Percentiles rank a stretch among this genome's conserved stretches.
These are phyloP conservation scores for Epinephelus moara DNA, from an alignment of 2,113 vertebrate species.

Conservation along the genomic window DNA sequence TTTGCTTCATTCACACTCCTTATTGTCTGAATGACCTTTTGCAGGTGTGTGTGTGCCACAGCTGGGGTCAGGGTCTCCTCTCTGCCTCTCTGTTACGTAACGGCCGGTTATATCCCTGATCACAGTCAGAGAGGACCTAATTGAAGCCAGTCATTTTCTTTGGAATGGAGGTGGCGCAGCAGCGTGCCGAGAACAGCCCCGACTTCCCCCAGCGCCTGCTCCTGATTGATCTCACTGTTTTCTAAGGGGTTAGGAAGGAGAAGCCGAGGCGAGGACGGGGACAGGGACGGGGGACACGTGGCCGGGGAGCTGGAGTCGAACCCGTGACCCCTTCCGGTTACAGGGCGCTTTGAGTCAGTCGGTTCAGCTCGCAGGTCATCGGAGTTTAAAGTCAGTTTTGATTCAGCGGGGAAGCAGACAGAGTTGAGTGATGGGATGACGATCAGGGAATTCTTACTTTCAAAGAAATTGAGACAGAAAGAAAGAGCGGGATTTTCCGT, in stretches of 20 bases:
- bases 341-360: background rate
- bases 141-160: slow-evolving; percentile 49
- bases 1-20: background rate
- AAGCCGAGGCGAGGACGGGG: background rate
- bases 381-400: background rate
- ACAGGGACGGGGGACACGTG: slow-evolving; percentile 10
- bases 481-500: background rate
- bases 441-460: no score
- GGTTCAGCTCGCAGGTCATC: background rate
- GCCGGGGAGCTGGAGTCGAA: background rate
- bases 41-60: background rate
- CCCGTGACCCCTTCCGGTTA: background rate
- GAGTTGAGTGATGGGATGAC: no score
- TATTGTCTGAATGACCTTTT: background rate
- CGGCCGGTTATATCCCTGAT: slow-evolving; percentile 11
- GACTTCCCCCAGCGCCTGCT: background rate
- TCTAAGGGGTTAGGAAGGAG: background rate
- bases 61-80: slow-evolving; percentile 11
- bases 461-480: no score
- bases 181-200: background rate
- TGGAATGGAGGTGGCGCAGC: slow-evolving; percentile 7
- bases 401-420: background rate
- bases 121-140: slow-evolving; percentile 41
- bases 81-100: slow-evolving; percentile 21
- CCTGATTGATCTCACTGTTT: background rate